phyloP scores from a whole-genome alignment of 2,113 vertebrate species.

The Aviceda subcristata region DNA sequence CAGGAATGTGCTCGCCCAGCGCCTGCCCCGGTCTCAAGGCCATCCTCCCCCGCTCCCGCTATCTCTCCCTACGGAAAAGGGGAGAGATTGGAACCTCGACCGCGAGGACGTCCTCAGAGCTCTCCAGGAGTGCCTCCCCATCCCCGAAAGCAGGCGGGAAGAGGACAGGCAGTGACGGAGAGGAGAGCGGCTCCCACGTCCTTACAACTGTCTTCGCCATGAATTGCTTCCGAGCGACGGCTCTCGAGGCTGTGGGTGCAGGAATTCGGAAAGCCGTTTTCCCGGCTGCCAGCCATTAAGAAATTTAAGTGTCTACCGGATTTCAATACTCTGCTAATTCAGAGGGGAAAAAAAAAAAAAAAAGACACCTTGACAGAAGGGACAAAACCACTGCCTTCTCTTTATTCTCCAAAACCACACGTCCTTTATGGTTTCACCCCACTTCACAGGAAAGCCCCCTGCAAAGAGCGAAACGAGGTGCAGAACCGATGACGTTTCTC shows the following conservation, averaged over 20 bases:
- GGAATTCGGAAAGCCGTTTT: neutral
- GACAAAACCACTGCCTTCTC: neutral
- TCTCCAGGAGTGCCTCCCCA: neutral
- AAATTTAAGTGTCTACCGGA: accelerated
- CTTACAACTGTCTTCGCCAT: neutral
- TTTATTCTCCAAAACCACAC: neutral
- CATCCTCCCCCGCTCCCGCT: neutral
- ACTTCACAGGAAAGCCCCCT: neutral
- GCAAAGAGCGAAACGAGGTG: neutral
- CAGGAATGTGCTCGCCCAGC: neutral
- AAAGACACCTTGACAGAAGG: no score
- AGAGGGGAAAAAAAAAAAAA: neutral
- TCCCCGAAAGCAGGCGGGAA: no score
- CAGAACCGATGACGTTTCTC: neutral
- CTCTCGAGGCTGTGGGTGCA: neutral
- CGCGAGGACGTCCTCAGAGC: neutral
- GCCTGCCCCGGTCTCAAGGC: no score
- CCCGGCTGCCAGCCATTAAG: neutral
- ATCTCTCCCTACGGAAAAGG: neutral
- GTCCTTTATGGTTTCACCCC: neutral
- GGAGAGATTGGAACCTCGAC: neutral
- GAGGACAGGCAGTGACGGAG: neutral
- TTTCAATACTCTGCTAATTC: neutral
- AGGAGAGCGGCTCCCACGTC: neutral
- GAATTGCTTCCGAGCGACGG: neutral